Percentiles rank a stretch among this genome's conserved stretches.
phyloP scores from a whole-genome alignment of 1,140 invertebrate genomes.

The Akabosia matsudoensis region DNA sequence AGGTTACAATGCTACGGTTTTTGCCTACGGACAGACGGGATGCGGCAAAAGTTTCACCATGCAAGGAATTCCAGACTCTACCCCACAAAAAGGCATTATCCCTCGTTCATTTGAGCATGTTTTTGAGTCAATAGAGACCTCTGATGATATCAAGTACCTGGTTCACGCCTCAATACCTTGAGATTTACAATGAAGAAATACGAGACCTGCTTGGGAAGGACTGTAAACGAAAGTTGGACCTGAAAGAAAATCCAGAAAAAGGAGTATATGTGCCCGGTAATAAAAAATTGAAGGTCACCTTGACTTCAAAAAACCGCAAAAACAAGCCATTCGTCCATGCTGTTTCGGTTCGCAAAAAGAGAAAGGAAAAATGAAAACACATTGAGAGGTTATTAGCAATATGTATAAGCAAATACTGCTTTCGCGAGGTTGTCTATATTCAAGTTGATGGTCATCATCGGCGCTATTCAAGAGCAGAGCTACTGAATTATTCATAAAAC shows the following conservation, averaged over 20 bases:
- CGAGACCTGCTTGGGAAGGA: constrained; percentile 71
- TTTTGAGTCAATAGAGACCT: constrained; percentile 84
- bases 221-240: constrained; percentile 63
- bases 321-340: background rate
- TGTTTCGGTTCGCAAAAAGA: too few species aligned
- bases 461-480: background rate
- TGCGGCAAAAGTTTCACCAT: constrained; percentile 75
- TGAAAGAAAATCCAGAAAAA: constrained; percentile 75
- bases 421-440: background rate
- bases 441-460: background rate
- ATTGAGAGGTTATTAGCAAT: background rate
- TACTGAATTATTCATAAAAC: background rate
- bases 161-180: constrained; percentile 84
- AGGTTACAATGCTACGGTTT: constrained; percentile 82
- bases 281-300: constrained; percentile 16
- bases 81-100: constrained; percentile 67
- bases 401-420: background rate
- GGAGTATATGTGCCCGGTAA: constrained; percentile 75
- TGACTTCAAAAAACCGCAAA: background rate
- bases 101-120: constrained; percentile 85
- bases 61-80: constrained; percentile 64
- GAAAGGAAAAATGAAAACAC: background rate
- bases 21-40: constrained; percentile 84
- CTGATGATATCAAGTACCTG: constrained; percentile 75
- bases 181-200: constrained; percentile 90